Percentiles rank a stretch among this genome's conserved stretches.
Conservation (phyloP, 1,140 invertebrate species). For the Andricus grossulariae region DNA sequence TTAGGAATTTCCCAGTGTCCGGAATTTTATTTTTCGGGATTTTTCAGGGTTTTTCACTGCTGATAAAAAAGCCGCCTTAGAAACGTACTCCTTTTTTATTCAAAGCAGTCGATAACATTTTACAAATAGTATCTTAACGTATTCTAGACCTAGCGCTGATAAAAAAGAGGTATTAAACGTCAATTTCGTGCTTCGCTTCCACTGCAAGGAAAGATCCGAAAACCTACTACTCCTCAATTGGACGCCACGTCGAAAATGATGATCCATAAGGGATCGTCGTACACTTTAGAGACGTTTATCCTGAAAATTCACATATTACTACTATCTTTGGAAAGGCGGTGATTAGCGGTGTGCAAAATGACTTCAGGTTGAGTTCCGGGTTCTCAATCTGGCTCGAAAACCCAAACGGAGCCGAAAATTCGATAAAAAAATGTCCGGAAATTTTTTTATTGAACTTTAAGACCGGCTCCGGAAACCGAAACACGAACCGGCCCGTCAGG, state of each 20-base stretch:
- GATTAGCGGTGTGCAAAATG: slow-evolving; percentile 5
- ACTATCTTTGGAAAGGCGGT: slow-evolving; percentile 34
- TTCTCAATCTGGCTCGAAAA: no score
- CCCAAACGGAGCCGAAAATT: no score
- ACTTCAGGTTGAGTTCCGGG: no score
- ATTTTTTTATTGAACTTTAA: no score
- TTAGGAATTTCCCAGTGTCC: no score
- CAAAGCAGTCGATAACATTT: slow-evolving; percentile 46
- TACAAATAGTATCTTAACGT: slow-evolving; percentile 48
- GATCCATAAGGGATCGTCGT: slow-evolving; percentile 10
- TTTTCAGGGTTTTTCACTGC: no score
- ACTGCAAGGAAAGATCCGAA: not conserved
- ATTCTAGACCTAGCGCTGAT: slow-evolving; percentile 46
- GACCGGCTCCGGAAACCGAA: no score
- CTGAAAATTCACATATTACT: slow-evolving; percentile 36
- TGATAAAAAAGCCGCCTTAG: no score
- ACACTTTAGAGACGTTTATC: slow-evolving; percentile 33
- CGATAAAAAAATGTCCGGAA: no score
- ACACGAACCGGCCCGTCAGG: no score
- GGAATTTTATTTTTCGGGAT: no score
- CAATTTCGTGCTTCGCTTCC: slow-evolving; percentile 38
- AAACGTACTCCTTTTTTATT: slow-evolving; percentile 36
- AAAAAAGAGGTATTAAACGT: slow-evolving; percentile 44
- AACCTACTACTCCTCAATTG: not conserved
- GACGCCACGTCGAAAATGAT: not conserved